Conservation (phyloP, 2,113 vertebrate genomes). For the Eclectus roratus region DNA sequence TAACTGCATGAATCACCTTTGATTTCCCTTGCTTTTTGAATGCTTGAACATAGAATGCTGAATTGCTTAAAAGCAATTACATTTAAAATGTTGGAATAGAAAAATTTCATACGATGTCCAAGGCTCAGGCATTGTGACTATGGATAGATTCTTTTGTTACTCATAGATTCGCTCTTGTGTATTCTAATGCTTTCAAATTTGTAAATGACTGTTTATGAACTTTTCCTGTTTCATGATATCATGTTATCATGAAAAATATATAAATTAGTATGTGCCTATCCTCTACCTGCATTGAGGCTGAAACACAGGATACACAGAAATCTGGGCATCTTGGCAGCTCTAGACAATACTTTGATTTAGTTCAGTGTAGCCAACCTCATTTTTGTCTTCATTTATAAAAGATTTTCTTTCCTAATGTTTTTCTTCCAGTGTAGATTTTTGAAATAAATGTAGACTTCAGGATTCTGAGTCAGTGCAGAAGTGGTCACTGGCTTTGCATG, state of each 20-base stretch:
- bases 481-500: not conserved
- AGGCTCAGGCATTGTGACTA: not conserved
- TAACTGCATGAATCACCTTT: not conserved
- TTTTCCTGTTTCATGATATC: not conserved
- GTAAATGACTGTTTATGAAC: not conserved
- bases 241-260: not conserved
- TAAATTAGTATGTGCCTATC: not conserved
- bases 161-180: not conserved
- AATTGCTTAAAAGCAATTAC: not conserved
- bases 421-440: not conserved
- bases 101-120: not conserved
- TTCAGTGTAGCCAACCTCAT: not conserved
- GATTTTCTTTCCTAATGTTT: not conserved
- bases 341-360: not conserved
- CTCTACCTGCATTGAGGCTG: not conserved
- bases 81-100: not conserved
- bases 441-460: not conserved
- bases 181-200: not conserved
- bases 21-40: not conserved
- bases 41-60: not conserved
- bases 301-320: not conserved
- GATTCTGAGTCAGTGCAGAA: not conserved
- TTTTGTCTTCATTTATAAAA: not conserved
- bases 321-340: not conserved
- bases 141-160: not conserved